Evolutionary conservation across 2,113 vertebrate species (phyloP), one percentile per base, ranked within the genome.

Genomic region (Lophochroa leadbeateri): DNA sequence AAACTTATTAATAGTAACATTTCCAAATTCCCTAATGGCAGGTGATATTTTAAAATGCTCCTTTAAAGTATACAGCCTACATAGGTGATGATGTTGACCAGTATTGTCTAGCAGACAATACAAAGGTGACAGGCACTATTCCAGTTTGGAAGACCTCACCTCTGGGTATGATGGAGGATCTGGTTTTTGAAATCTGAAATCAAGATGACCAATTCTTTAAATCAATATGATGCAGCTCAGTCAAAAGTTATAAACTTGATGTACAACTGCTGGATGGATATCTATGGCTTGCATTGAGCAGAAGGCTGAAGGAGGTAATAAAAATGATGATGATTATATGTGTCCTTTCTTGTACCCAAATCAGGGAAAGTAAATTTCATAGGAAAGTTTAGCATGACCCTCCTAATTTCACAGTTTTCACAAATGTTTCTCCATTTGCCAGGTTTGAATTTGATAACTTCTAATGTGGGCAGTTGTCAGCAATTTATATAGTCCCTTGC

Each of bases 311-410:
- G 65, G 37, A 61, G 33, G 17, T 47, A 31, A 63, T 3, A 1
- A 3, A 37, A 2, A 79, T 43, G 1, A 3, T 37, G 2, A 81
- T 46, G 13, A 52, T 50, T 43, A 17, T 1, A 33, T 0, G 0
- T 16, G 27, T 52, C 29, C 33, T 71, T 88, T 84, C 43, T 82
- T 46, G 16, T 67, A 19, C 15, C 35, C 43, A 61, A 29, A 72
- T 44, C 39, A 49, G 21, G 52, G 20, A 68, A 71, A 63, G 46
- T 46, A 68, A 58, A 72, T 71, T 77, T 80, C 19, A 41, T 31
- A 61, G 39, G 28, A 58, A 65, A 50, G 8, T 80, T 49, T 69
- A n/a, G 39, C 5, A 25, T 12, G 24, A 63, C 8, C 37, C 7
- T 91, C 29, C 35, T 75, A 60, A 76, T 70, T 78, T 69, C 68